Evolutionary conservation across 2,113 vertebrate genomes (phyloP).

Genomic region (Odocoileus hemionus): DNA sequence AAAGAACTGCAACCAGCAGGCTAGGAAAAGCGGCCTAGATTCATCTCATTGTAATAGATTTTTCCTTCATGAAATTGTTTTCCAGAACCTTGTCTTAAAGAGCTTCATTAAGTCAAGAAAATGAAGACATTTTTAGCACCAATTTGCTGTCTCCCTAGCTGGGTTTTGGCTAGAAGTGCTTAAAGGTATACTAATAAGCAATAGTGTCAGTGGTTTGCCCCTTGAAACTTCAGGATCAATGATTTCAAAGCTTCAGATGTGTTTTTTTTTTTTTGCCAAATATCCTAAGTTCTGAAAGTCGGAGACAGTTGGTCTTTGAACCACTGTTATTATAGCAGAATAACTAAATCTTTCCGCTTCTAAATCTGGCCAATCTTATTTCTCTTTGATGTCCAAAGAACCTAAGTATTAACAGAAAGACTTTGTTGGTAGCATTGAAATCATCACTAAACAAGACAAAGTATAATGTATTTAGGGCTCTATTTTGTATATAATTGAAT

Average conservation of each 20-base stretch:
- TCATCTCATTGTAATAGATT: background rate
- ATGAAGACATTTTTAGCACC: constrained; percentile 17
- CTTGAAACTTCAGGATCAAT: background rate
- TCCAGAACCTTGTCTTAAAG: background rate
- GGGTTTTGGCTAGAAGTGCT: background rate
- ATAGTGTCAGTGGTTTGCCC: background rate
- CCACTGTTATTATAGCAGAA: background rate
- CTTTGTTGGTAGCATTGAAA: background rate
- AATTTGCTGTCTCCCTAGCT: background rate
- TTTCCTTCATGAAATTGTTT: background rate
- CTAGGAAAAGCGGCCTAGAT: background rate
- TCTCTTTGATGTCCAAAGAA: background rate
- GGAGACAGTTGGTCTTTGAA: background rate
- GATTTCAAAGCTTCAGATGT: background rate
- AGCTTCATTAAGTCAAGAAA: constrained; percentile 40
- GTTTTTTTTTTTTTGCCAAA: background rate
- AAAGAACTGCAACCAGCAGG: background rate
- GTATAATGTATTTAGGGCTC: background rate
- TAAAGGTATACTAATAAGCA: background rate
- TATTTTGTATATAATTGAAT: background rate
- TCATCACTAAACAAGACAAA: background rate
- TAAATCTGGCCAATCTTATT: background rate
- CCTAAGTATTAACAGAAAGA: background rate
- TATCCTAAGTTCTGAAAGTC: background rate
- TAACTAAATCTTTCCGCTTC: background rate